Percentiles rank a stretch among this genome's conserved stretches.
phyloP scores from a whole-genome alignment of 2,888 invertebrate species.

The Drosophila anomalata region DNA sequence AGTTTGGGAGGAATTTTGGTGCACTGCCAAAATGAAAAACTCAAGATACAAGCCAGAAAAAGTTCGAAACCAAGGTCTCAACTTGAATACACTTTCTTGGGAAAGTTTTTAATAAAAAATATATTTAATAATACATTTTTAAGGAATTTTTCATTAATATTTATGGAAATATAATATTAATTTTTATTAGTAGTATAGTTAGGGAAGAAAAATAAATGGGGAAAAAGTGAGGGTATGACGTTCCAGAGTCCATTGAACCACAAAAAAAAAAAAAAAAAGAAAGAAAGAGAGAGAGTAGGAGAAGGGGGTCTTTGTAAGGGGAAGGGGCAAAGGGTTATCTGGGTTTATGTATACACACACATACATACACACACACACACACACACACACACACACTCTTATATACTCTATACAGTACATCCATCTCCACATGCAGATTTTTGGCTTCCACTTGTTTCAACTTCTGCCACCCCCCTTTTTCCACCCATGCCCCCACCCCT shows the following conservation, averaged over 20 bases:
- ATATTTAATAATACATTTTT: neutral
- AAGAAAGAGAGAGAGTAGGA: slow-evolving; percentile 1
- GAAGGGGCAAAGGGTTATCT: slow-evolving; percentile 11
- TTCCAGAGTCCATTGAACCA: slow-evolving; percentile 40
- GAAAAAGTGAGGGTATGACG: slow-evolving; percentile 8
- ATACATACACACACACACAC: neutral
- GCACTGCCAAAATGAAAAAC: slow-evolving; percentile 30
- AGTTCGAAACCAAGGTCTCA: neutral
- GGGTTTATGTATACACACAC: neutral
- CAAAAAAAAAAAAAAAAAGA: neutral
- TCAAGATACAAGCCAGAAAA: slow-evolving; percentile 21
- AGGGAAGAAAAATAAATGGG: neutral
- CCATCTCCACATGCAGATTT: slow-evolving; percentile 54
- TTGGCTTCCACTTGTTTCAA: slow-evolving; percentile 46
- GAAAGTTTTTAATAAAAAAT: too few species aligned
- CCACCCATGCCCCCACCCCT: neutral
- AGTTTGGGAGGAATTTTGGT: slow-evolving; percentile 12
- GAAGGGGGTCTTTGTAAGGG: slow-evolving; percentile 14
- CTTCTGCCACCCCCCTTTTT: neutral
- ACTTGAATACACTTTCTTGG: slow-evolving; percentile 10
- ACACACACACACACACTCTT: slow-evolving; percentile 7
- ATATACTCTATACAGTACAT: neutral
- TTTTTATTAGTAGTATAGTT: neutral
- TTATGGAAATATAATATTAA: neutral
- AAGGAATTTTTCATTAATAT: neutral